A percentile compares a stretch with the other conserved stretches of the same genome.
Evolutionary conservation across 2,888 invertebrate species (phyloP).

Genomic region (Hetaerina titia): DNA sequence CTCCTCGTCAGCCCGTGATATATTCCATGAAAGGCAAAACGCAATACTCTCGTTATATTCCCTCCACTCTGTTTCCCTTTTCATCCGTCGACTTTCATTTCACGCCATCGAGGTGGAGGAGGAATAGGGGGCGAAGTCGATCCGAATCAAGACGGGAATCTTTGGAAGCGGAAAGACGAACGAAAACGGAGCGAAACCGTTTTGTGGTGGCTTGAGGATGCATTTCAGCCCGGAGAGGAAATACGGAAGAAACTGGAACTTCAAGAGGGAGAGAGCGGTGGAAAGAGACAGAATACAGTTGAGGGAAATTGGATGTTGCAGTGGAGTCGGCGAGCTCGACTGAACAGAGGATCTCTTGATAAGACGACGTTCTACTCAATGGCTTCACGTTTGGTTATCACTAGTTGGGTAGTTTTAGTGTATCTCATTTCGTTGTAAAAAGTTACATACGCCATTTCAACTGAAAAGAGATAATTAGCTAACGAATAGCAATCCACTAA

Average conservation of each 20-base stretch:
- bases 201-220: background rate
- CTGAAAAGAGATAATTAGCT: background rate
- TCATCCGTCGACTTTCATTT: slow-evolving; percentile 9
- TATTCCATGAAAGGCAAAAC: slow-evolving; percentile 22
- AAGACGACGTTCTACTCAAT: background rate
- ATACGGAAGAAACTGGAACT: background rate
- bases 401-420: background rate
- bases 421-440: background rate
- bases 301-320: slow-evolving; percentile 28
- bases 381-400: background rate
- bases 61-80: background rate
- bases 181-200: background rate
- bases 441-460: background rate
- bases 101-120: background rate
- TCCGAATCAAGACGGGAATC: background rate
- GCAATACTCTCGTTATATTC: slow-evolving; percentile 32
- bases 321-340: background rate
- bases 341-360: background rate
- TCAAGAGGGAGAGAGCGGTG: background rate
- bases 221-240: background rate
- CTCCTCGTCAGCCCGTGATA: background rate
- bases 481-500: too few species aligned
- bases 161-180: background rate
- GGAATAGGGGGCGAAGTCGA: background rate
- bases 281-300: background rate